These are phyloP conservation scores for Andrena bicolor DNA, from an alignment of 2,888 invertebrate genomes.

Conservation along the genomic window DNA sequence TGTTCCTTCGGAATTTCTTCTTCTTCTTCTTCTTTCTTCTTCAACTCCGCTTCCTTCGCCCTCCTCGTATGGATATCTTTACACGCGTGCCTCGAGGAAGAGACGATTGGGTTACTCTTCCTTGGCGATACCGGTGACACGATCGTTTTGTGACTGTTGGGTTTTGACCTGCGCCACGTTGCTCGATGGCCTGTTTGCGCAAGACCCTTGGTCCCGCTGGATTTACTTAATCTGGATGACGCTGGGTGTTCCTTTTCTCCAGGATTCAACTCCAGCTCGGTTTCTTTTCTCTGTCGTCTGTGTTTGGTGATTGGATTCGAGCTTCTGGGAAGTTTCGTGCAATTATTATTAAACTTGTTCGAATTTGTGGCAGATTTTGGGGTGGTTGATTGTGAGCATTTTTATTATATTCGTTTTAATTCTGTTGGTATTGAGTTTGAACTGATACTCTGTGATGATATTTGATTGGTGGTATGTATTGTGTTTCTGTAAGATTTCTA, in stretches of 20 bases:
- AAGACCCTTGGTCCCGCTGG: background rate
- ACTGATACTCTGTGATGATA: too few relatives aligned
- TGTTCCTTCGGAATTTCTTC: conserved; percentile 48
- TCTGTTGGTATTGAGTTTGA: too few relatives aligned
- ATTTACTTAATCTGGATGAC: background rate
- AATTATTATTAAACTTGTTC: too few relatives aligned
- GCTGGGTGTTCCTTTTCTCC: background rate
- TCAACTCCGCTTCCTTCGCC: conserved; percentile 12
- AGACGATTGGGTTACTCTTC: conserved; percentile 61
- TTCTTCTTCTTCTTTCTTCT: conserved; percentile 24
- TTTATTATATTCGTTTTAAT: too few relatives aligned
- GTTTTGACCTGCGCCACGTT: conserved; percentile 32
- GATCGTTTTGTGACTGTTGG: conserved; percentile 44
- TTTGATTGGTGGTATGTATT: too few relatives aligned
- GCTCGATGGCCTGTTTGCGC: conserved; percentile 3
- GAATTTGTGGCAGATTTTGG: too few relatives aligned
- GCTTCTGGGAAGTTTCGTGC: too few relatives aligned
- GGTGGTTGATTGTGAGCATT: too few relatives aligned
- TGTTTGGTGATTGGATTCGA: too few relatives aligned
- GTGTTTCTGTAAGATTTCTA: too few relatives aligned
- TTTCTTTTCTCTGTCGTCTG: too few relatives aligned
- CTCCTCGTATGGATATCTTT: conserved; percentile 50
- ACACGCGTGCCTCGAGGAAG: conserved; percentile 56
- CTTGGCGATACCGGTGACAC: conserved; percentile 48
- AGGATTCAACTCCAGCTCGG: background rate